These are phyloP conservation scores for Lycia hirtaria DNA, from an alignment of 2,888 invertebrate genomes.

Conservation along the genomic window DNA sequence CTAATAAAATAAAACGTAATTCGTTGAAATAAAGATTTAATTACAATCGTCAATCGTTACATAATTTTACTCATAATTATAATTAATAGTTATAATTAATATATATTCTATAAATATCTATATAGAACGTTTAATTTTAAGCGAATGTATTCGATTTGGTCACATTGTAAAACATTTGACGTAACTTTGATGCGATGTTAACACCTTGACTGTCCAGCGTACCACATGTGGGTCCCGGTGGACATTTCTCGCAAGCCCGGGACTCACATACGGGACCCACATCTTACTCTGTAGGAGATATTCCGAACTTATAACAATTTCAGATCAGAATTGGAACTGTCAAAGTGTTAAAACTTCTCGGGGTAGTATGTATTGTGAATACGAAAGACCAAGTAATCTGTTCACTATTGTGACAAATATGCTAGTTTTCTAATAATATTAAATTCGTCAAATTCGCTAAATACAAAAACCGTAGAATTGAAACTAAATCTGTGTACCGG, in stretches of 20 bases:
- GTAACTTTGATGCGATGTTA: constrained; percentile 41
- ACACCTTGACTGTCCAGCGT: too few relatives aligned
- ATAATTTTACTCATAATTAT: constrained; percentile 82
- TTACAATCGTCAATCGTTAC: constrained; percentile 85
- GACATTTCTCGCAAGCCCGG: too few relatives aligned
- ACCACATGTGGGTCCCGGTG: too few relatives aligned
- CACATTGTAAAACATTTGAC: constrained; percentile 62
- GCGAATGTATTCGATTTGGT: constrained; percentile 85
- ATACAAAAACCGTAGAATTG: not conserved
- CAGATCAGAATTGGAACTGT: too few relatives aligned
- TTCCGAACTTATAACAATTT: too few relatives aligned
- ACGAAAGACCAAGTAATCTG: not conserved
- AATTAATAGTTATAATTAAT: constrained; percentile 74
- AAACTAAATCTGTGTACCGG: too few relatives aligned
- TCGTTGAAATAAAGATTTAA: constrained; percentile 83
- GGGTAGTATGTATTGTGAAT: constrained; percentile 12
- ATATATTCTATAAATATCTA: constrained; percentile 84
- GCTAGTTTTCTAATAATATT: not conserved
- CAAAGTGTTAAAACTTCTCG: too few relatives aligned
- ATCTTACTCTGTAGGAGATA: too few relatives aligned
- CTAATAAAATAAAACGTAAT: constrained; percentile 52
- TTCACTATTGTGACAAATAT: not conserved
- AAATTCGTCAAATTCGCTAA: constrained; percentile 1
- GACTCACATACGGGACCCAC: too few relatives aligned
- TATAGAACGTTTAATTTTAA: constrained; percentile 84